Conservation (phyloP, 2,113 vertebrate genomes). For the Holacanthus passer region DNA sequence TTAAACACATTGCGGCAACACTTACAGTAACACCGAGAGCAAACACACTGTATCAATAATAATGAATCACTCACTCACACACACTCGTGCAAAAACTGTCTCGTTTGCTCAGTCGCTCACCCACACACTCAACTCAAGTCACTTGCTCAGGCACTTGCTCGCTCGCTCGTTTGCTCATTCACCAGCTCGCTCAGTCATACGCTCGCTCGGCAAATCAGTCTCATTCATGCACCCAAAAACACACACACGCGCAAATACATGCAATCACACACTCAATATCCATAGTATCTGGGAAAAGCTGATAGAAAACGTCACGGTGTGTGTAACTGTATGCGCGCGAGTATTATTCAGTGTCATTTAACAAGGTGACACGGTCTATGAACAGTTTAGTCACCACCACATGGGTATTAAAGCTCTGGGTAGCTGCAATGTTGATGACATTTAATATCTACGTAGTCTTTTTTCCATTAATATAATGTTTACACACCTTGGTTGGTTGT, state of each 20-base stretch:
- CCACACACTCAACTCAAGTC: slow-evolving; percentile 47
- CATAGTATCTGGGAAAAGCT: background rate
- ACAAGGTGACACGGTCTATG: background rate
- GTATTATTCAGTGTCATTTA: background rate
- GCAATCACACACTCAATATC: background rate
- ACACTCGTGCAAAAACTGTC: slow-evolving; percentile 12
- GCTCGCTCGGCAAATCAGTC: slow-evolving; percentile 2
- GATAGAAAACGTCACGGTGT: background rate
- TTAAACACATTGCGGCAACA: slow-evolving; percentile 51
- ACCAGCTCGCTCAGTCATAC: slow-evolving; percentile 14
- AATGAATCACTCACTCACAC: slow-evolving; percentile 59
- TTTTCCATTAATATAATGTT: background rate
- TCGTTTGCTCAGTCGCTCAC: slow-evolving; percentile 45
- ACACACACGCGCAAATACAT: background rate
- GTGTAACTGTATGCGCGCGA: background rate
- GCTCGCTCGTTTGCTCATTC: slow-evolving; percentile 52
- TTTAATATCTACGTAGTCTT: background rate
- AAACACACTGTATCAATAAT: slow-evolving; percentile 58
- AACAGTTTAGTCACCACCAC: background rate
- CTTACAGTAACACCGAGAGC: slow-evolving; percentile 36
- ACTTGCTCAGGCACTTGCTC: slow-evolving; percentile 39
- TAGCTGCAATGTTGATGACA: background rate
- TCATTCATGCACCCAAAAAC: slow-evolving; percentile 18
- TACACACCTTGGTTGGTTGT: background rate
- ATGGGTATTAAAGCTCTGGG: background rate